Conservation (phyloP, 2,888 invertebrate species). For the Idaea dimidiata region DNA sequence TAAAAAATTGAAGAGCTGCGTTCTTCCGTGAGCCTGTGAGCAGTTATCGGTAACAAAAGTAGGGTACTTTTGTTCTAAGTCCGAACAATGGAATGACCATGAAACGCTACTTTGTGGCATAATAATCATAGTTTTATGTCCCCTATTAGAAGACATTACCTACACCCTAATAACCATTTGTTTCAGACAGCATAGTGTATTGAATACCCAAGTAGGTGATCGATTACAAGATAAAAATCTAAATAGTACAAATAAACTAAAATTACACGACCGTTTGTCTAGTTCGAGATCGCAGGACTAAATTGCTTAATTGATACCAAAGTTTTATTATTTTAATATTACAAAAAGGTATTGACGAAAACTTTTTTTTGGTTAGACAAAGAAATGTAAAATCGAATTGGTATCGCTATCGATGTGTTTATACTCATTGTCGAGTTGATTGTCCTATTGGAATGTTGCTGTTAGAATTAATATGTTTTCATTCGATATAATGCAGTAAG, state of each 20-base stretch:
- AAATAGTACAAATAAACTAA: slow-evolving; percentile 23
- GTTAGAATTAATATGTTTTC: slow-evolving; percentile 22
- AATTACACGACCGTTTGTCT: slow-evolving; percentile 13
- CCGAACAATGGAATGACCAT: background rate
- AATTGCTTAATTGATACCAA: slow-evolving; percentile 20
- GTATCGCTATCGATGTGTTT: background rate
- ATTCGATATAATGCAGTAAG: slow-evolving; percentile 9
- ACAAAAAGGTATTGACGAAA: background rate
- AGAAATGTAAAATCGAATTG: background rate
- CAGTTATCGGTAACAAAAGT: background rate
- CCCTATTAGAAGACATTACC: slow-evolving; percentile 43
- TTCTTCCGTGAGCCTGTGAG: background rate
- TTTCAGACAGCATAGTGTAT: slow-evolving; percentile 9
- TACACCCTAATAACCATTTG: slow-evolving; percentile 24
- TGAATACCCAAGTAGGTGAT: slow-evolving; percentile 34
- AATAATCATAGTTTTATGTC: slow-evolving; percentile 38
- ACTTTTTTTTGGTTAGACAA: background rate
- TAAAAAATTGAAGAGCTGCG: background rate
- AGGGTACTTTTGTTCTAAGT: slow-evolving; percentile 1
- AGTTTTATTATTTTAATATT: slow-evolving; percentile 10
- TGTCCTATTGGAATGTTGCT: slow-evolving; percentile 42
- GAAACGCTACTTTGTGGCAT: background rate
- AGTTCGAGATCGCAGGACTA: slow-evolving; percentile 9
- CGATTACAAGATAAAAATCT: slow-evolving; percentile 55
- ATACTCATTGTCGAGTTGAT: background rate